A percentile compares a stretch with the other conserved stretches of the same genome.
Conservation (phyloP, 2,888 invertebrate genomes). For the Synergus itoensis region DNA sequence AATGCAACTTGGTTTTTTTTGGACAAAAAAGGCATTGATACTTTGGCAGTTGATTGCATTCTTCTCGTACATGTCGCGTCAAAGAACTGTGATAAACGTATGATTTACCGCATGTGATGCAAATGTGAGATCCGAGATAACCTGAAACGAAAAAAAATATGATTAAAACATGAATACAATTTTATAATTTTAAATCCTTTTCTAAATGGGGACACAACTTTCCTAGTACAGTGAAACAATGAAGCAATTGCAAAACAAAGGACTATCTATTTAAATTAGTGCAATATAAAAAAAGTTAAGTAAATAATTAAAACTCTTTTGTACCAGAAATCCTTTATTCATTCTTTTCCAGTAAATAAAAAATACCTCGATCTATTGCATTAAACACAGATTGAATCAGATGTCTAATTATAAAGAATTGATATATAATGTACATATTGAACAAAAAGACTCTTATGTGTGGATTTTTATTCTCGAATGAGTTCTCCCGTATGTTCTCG, state of each 20-base stretch:
- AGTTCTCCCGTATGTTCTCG: conserved; percentile 56
- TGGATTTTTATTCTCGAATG: not conserved
- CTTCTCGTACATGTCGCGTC: conserved; percentile 70
- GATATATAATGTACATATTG: not conserved
- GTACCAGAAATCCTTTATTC: not conserved
- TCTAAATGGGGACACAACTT: not conserved
- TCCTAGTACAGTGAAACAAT: not conserved
- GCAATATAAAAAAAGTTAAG: not conserved
- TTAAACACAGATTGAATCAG: not conserved
- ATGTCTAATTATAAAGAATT: not conserved
- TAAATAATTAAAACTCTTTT: not conserved
- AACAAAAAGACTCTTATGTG: not conserved
- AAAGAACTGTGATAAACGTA: conserved; percentile 71
- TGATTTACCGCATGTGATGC: conserved; percentile 68
- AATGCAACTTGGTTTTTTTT: conserved; percentile 71
- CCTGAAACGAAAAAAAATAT: conserved; percentile 66
- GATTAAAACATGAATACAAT: conserved; percentile 14
- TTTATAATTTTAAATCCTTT: not conserved
- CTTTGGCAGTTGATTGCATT: conserved; percentile 73
- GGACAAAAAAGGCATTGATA: conserved; percentile 74
- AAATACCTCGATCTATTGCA: not conserved
- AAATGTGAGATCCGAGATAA: conserved; percentile 59
- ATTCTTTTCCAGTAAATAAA: not conserved
- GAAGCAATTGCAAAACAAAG: no score
- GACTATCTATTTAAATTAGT: not conserved